Evolutionary conservation across 2,888 invertebrate genomes (phyloP).

Genomic region (Aleiodes leptofemur): DNA sequence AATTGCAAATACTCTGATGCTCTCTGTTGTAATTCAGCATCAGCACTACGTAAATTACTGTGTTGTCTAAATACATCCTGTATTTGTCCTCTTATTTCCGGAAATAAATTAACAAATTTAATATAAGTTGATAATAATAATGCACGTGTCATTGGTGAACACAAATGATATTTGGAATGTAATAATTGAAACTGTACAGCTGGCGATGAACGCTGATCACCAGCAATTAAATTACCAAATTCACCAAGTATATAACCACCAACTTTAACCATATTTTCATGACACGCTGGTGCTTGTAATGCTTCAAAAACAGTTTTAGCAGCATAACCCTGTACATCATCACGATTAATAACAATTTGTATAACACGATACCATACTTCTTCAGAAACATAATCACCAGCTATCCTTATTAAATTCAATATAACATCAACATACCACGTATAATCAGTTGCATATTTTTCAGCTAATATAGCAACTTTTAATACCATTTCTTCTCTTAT

Average conservation of each 20-base stretch:
- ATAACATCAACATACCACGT: slow-evolving; percentile 99
- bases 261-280: slow-evolving; percentile 99
- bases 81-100: slow-evolving; percentile 96
- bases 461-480: slow-evolving; percentile 98
- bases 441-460: slow-evolving; percentile 99
- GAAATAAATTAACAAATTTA: slow-evolving; percentile 99
- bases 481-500: slow-evolving; percentile 99
- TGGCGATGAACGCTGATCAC: slow-evolving; percentile 97
- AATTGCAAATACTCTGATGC: slow-evolving; percentile 98
- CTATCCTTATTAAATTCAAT: slow-evolving; percentile 98
- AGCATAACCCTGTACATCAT: slow-evolving; percentile 99
- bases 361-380: slow-evolving; percentile 99
- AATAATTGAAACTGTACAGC: slow-evolving; percentile 97
- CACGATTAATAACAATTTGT: slow-evolving; percentile 99
- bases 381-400: slow-evolving; percentile 99
- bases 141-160: slow-evolving; percentile 97
- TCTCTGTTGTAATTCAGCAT: slow-evolving; percentile 98
- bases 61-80: slow-evolving; percentile 96
- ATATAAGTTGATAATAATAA: slow-evolving; percentile 98
- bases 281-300: slow-evolving; percentile 98
- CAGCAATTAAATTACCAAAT: slow-evolving; percentile 99
- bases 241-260: slow-evolving; percentile 99
- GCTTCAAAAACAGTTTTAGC: slow-evolving; percentile 99
- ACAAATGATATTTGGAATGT: slow-evolving; percentile 99
- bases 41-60: slow-evolving; percentile 97